Conservation (phyloP, 30 jellyfish, hydroid and myxozoan genomes). For the Euphysa ruthae region DNA sequence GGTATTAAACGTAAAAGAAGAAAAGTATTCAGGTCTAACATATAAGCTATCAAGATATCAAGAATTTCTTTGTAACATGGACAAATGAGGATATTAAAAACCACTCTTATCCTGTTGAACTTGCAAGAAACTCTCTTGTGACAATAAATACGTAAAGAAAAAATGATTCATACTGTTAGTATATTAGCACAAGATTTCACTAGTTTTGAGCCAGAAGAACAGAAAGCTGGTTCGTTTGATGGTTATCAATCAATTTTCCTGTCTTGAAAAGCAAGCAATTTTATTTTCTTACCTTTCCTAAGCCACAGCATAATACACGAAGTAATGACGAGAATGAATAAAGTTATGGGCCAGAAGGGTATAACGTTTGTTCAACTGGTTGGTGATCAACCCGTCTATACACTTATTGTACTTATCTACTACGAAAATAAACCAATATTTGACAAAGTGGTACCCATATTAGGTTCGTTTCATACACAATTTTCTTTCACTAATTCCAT, state of each 20-base stretch:
- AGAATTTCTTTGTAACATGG: too few relatives aligned
- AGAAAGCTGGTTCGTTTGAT: slow-evolving; percentile 33
- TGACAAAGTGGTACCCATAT: slow-evolving; percentile 8
- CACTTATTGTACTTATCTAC: slow-evolving; percentile 4
- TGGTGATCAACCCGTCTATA: slow-evolving; percentile 27
- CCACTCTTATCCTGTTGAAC: too few relatives aligned
- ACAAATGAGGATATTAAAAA: too few relatives aligned
- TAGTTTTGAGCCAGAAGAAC: too few relatives aligned
- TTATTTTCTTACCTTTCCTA: slow-evolving; percentile 4
- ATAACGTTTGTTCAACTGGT: slow-evolving; percentile 7
- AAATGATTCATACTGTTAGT: too few relatives aligned
- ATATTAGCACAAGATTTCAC: too few relatives aligned
- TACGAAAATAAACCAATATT: slow-evolving; percentile 21
- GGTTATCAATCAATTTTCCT: slow-evolving; percentile 26
- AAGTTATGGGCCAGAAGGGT: too few relatives aligned
- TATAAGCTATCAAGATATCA: too few relatives aligned
- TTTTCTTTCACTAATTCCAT: slow-evolving; percentile 24
- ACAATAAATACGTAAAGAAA: too few relatives aligned
- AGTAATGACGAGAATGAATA: slow-evolving; percentile 10
- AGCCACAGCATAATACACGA: slow-evolving; percentile 25
- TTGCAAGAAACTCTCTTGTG: too few relatives aligned
- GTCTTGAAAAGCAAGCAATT: slow-evolving; percentile 16
- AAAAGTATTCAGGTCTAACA: too few relatives aligned
- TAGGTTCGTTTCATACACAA: slow-evolving; percentile 33
- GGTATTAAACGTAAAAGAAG: too few relatives aligned